These are phyloP conservation scores for Drosophila seguyi DNA, from an alignment of 1,140 invertebrate species.

Conservation along the genomic window DNA sequence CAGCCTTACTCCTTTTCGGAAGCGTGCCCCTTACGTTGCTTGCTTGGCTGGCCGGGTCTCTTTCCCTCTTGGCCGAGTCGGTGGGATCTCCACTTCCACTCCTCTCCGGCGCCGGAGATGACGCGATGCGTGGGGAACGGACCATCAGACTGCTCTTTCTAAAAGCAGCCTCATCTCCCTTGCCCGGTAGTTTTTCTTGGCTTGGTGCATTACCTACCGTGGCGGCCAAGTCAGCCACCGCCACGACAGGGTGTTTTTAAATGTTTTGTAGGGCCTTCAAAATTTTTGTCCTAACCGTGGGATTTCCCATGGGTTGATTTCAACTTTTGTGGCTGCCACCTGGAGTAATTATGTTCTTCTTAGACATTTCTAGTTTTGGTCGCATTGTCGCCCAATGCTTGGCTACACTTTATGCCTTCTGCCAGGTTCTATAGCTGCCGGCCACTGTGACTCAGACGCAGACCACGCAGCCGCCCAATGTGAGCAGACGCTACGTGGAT, in stretches of 20 bases:
- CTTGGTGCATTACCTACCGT: background rate
- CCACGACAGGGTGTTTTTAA: background rate
- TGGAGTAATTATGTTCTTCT: background rate
- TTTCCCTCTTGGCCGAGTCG: background rate
- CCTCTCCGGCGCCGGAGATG: no score
- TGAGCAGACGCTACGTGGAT: background rate
- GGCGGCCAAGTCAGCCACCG: background rate
- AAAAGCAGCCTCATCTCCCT: no score
- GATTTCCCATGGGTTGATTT: background rate
- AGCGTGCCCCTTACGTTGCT: no score
- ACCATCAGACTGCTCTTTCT: no score
- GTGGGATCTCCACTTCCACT: no score
- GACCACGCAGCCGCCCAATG: background rate
- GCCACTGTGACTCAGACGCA: no score
- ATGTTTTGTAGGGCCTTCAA: background rate
- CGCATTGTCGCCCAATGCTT: background rate
- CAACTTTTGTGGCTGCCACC: background rate
- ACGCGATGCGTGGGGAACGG: no score
- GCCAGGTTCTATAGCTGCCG: background rate
- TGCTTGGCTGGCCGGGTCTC: background rate
- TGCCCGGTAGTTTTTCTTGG: background rate
- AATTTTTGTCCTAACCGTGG: background rate
- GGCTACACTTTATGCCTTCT: background rate
- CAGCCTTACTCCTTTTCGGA: no score
- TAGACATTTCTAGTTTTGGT: background rate